phyloP scores from a whole-genome alignment of 30 jellyfish, hydroid and myxozoan genomes.

The Mastigias papua region DNA sequence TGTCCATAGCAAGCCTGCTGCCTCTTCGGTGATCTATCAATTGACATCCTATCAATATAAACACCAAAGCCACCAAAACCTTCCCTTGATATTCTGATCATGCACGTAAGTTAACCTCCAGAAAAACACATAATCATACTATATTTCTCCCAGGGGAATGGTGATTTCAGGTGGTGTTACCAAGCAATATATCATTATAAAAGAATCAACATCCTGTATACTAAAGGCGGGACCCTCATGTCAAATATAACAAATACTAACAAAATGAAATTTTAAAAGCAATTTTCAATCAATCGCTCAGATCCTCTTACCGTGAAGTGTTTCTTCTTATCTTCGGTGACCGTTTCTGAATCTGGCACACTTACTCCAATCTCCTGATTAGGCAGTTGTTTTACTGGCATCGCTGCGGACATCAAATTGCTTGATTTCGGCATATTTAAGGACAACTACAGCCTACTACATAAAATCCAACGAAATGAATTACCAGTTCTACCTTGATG shows the following conservation, averaged over 20 bases:
- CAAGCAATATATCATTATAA: too few relatives aligned
- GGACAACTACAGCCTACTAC: neutral
- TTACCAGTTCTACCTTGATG: too few relatives aligned
- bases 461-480: neutral
- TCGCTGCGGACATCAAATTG: constrained; percentile 28
- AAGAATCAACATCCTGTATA: too few relatives aligned
- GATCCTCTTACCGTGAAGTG: constrained; percentile 80
- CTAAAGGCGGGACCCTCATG: neutral
- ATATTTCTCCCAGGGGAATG: too few relatives aligned
- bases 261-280: neutral
- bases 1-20: too few relatives aligned
- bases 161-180: too few relatives aligned
- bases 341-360: constrained; percentile 96
- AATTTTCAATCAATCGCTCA: neutral
- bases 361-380: constrained; percentile 89
- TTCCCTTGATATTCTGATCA: too few relatives aligned
- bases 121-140: too few relatives aligned
- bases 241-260: neutral
- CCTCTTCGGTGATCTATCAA: too few relatives aligned
- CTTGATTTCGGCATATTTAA: constrained; percentile 65
- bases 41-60: too few relatives aligned
- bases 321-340: constrained; percentile 85
- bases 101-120: too few relatives aligned
- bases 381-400: constrained; percentile 32
- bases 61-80: too few relatives aligned